These are phyloP conservation scores for Xiphydria camelus DNA, from an alignment of 2,888 invertebrate genomes.

Conservation along the genomic window DNA sequence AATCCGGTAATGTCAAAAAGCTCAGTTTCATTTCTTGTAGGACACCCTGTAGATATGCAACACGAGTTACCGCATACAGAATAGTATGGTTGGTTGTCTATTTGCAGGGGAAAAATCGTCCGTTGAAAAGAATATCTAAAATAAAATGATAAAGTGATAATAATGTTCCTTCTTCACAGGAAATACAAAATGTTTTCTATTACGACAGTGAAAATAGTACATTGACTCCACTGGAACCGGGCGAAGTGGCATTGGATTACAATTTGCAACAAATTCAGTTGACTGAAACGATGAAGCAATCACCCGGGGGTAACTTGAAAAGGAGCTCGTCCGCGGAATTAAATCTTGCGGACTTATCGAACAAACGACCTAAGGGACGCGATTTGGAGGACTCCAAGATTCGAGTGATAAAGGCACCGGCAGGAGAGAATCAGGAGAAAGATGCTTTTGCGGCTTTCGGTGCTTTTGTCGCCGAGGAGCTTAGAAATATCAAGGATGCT, in stretches of 20 bases:
- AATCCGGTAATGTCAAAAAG: constrained; percentile 6
- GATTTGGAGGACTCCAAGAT: constrained; percentile 7
- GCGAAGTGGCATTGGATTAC: constrained; percentile 14
- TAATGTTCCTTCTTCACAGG: neutral
- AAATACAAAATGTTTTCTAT: constrained; percentile 14
- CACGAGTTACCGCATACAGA: too few species aligned
- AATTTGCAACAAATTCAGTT: constrained; percentile 10
- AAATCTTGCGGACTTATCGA: constrained; percentile 9
- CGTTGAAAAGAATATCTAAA: neutral
- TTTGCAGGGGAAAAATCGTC: too few species aligned
- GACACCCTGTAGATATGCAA: too few species aligned
- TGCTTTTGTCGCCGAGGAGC: constrained; percentile 11
- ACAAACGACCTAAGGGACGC: constrained; percentile 6
- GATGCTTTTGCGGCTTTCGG: constrained; percentile 10
- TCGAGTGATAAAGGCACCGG: constrained; percentile 4
- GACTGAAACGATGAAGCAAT: constrained; percentile 5
- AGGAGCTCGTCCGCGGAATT: constrained; percentile 1
- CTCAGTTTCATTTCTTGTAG: too few species aligned
- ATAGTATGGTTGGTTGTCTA: too few species aligned
- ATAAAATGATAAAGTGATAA: neutral
- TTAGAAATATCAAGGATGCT: constrained; percentile 11
- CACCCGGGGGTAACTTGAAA: constrained; percentile 3
- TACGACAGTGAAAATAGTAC: constrained; percentile 17
- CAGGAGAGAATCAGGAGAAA: constrained; percentile 10
- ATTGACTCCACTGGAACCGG: constrained; percentile 10